Conservation (phyloP, 1,140 invertebrate genomes). For the Drosophila serrata region DNA sequence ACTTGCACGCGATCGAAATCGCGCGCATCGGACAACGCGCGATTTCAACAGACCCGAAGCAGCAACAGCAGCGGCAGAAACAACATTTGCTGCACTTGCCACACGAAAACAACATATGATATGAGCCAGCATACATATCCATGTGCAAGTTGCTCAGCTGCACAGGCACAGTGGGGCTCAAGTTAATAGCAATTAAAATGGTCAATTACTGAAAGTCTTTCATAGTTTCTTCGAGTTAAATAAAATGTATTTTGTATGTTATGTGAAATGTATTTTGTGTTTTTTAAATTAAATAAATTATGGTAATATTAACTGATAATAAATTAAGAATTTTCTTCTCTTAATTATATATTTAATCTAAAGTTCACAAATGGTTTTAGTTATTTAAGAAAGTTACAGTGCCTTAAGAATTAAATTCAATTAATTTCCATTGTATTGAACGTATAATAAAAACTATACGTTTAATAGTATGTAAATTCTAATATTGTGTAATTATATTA, state of each 20-base stretch:
- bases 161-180: constrained; percentile 3
- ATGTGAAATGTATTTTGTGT: too few species aligned
- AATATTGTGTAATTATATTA: too few species aligned
- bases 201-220: neutral
- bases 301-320: neutral
- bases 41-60: constrained; percentile 62
- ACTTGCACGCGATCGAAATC: constrained; percentile 59
- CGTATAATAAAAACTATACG: neutral
- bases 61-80: constrained; percentile 33
- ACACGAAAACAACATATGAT: constrained; percentile 31
- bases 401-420: neutral
- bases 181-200: neutral
- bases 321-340: neutral
- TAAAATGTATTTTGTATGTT: neutral
- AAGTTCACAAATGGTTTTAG: neutral
- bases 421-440: neutral
- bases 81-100: constrained; percentile 45
- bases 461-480: too few species aligned
- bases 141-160: neutral
- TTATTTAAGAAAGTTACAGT: neutral
- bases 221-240: neutral
- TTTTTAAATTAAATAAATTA: neutral
- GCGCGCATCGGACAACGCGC: constrained; percentile 28
- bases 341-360: neutral
- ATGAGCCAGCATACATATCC: constrained; percentile 15